Evolutionary conservation across 2,888 invertebrate species (phyloP).

Genomic region (Pharmacophagus antenor): DNA sequence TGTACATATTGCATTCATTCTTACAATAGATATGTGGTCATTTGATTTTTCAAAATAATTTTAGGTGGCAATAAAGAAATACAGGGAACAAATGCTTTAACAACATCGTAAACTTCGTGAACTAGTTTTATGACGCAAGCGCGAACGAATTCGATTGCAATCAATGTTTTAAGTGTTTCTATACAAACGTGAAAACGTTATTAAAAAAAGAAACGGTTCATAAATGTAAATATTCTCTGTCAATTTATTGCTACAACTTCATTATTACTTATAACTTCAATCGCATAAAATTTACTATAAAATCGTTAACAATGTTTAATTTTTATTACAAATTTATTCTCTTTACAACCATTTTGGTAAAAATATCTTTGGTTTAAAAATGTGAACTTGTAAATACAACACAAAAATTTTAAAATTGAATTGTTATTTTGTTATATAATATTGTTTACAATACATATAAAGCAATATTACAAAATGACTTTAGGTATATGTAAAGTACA

Average conservation of each 20-base stretch:
- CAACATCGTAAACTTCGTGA: constrained; percentile 22
- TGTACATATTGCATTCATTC: constrained; percentile 27
- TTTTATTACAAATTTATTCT: too few species aligned
- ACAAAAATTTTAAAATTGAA: too few species aligned
- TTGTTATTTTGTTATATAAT: too few species aligned
- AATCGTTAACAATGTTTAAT: background rate
- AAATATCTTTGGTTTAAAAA: too few species aligned
- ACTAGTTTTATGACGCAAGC: constrained; percentile 24
- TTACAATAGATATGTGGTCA: background rate
- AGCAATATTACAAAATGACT: too few species aligned
- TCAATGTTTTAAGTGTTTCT: constrained; percentile 17
- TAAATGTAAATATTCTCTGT: background rate
- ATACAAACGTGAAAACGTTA: constrained; percentile 1
- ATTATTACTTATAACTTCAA: background rate
- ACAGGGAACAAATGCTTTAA: constrained; percentile 5
- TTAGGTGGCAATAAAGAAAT: background rate
- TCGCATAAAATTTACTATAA: background rate
- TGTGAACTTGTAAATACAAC: too few species aligned
- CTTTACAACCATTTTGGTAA: too few species aligned
- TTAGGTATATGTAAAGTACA: too few species aligned
- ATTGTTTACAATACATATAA: too few species aligned
- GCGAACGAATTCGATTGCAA: constrained; percentile 21
- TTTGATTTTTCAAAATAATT: constrained; percentile 5
- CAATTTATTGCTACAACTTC: background rate
- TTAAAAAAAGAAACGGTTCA: background rate